phyloP scores from a whole-genome alignment of 1,140 invertebrate genomes.

The Battus philenor region DNA sequence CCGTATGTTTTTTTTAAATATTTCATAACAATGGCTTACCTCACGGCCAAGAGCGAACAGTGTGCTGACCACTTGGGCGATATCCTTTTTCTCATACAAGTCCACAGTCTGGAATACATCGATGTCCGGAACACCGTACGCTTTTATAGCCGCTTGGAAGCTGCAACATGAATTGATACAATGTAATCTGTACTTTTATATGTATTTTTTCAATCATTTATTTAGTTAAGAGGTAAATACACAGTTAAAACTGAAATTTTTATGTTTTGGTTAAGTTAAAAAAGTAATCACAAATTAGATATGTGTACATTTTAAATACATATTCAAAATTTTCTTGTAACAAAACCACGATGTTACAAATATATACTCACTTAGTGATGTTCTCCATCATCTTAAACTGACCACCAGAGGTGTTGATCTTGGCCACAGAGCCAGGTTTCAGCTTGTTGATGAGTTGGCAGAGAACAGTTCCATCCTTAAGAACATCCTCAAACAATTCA shows the following conservation, averaged over 20 bases:
- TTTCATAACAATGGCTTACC: slow-evolving; percentile 79
- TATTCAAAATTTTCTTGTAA: too few relatives aligned
- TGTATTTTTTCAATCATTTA: too few relatives aligned
- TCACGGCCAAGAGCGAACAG: slow-evolving; percentile 94
- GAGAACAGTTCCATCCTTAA: slow-evolving; percentile 91
- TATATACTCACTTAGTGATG: slow-evolving; percentile 84
- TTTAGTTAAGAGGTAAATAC: too few relatives aligned
- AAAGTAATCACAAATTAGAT: too few relatives aligned
- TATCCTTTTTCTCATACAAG: slow-evolving; percentile 96
- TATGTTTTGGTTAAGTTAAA: too few relatives aligned
- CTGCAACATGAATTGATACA: slow-evolving; percentile 70
- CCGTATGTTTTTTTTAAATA: neutral
- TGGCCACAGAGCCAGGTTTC: slow-evolving; percentile 86
- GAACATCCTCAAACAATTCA: slow-evolving; percentile 85
- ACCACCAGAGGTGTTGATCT: slow-evolving; percentile 92
- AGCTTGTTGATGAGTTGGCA: slow-evolving; percentile 95
- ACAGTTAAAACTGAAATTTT: too few relatives aligned
- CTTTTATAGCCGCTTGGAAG: slow-evolving; percentile 92
- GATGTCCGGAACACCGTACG: slow-evolving; percentile 93
- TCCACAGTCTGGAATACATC: slow-evolving; percentile 98
- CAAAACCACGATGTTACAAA: neutral
- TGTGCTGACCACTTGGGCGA: slow-evolving; percentile 94
- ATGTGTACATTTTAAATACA: too few relatives aligned
- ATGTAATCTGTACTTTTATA: too few relatives aligned
- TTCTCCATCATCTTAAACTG: slow-evolving; percentile 98